These are phyloP conservation scores for Paguma larvata DNA, from an alignment of 2,797 vertebrate genomes.

Conservation along the genomic window DNA sequence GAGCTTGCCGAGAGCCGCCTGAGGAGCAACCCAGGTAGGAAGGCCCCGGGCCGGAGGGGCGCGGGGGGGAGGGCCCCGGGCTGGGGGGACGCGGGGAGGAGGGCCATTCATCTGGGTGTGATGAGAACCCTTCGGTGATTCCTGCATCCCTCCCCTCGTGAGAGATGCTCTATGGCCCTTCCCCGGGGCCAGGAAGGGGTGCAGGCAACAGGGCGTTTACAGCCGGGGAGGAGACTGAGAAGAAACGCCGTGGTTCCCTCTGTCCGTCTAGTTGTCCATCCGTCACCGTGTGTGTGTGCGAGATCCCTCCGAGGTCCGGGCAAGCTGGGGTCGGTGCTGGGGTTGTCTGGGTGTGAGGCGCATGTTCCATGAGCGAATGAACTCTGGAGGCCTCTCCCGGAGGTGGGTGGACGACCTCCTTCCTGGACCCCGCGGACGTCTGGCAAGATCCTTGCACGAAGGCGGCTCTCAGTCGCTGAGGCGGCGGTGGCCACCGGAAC, in stretches of 20 bases:
- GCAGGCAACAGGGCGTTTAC: background rate
- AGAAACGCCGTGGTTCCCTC: background rate
- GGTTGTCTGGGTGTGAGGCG: background rate
- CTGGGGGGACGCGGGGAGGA: background rate
- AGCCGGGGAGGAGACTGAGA: background rate
- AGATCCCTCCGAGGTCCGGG: background rate
- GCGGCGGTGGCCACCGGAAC: background rate
- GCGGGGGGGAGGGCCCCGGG: background rate
- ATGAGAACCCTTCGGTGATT: background rate
- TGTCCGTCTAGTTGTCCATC: background rate
- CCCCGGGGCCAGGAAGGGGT: background rate
- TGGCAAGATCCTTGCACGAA: background rate
- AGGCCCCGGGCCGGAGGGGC: background rate
- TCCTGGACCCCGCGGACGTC: background rate
- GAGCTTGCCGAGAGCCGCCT: slow-evolving; percentile 93
- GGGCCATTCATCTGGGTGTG: background rate
- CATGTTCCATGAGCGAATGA: slow-evolving; percentile 9
- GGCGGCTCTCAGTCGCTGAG: background rate
- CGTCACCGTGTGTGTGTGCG: background rate
- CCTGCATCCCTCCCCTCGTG: background rate
- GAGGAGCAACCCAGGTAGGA: slow-evolving; percentile 91
- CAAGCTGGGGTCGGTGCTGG: background rate
- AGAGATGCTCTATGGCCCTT: background rate
- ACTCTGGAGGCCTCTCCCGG: background rate
- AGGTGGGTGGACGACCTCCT: too few species aligned